These are phyloP conservation scores for Scartelaos histophorus DNA, from an alignment of 2,113 vertebrate genomes.

Conservation along the genomic window DNA sequence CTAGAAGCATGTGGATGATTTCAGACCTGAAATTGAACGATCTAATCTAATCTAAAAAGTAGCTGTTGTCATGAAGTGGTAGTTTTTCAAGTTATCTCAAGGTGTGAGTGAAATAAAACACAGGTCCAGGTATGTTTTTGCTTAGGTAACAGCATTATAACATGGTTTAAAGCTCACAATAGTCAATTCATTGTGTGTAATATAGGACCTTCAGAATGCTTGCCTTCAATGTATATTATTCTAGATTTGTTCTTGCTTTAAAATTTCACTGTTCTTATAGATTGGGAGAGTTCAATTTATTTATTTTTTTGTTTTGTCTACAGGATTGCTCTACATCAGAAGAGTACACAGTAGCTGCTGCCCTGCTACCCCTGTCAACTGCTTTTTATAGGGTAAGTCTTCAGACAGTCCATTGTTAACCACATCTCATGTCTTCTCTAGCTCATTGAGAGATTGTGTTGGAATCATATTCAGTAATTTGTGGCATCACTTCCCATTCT, in stretches of 20 bases:
- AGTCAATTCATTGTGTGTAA: no score
- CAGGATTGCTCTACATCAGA: conserved; percentile 98
- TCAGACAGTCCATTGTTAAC: neutral
- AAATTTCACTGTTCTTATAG: neutral
- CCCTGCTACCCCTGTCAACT: conserved; percentile 90
- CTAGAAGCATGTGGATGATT: no score
- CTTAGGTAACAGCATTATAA: no score
- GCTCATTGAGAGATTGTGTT: neutral
- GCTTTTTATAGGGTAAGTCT: conserved; percentile 94
- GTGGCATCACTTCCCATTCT: neutral
- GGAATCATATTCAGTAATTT: neutral
- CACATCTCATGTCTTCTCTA: neutral
- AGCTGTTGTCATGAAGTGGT: no score
- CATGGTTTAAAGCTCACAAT: no score
- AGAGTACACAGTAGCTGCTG: conserved; percentile 91
- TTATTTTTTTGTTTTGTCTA: conserved; percentile 58
- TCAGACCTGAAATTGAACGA: no score
- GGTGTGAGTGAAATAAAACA: no score
- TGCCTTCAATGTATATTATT: neutral
- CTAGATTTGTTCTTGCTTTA: neutral
- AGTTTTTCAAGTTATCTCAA: no score
- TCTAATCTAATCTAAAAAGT: no score
- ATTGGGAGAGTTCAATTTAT: conserved; percentile 3
- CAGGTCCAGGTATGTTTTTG: no score
- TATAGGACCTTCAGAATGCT: neutral